phyloP scores from a whole-genome alignment of 2,888 invertebrate genomes.

The Globia sparganii region DNA sequence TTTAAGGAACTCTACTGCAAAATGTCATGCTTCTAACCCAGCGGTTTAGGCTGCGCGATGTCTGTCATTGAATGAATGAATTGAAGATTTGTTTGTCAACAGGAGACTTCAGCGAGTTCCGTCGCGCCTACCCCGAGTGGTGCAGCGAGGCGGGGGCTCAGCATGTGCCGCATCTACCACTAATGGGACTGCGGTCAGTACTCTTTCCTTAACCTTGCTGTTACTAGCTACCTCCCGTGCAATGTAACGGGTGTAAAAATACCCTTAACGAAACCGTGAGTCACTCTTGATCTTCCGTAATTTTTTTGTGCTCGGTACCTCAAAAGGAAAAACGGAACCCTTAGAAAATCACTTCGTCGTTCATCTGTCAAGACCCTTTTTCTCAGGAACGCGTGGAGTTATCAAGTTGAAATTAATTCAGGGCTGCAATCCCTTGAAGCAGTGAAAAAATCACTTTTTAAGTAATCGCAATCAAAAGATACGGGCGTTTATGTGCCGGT shows the following conservation, averaged over 20 bases:
- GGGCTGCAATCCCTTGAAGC: too few relatives aligned
- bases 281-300: not conserved
- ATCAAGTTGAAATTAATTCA: too few relatives aligned
- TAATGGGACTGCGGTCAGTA: slow-evolving; percentile 89
- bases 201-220: not conserved
- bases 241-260: not conserved
- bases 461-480: too few relatives aligned
- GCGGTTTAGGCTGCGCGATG: too few relatives aligned
- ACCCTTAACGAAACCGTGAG: not conserved
- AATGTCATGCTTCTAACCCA: not conserved
- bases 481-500: too few relatives aligned
- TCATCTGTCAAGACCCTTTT: too few relatives aligned
- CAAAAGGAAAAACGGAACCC: too few relatives aligned
- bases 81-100: slow-evolving; percentile 64
- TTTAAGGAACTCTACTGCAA: not conserved
- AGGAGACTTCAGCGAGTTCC: slow-evolving; percentile 97
- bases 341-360: too few relatives aligned
- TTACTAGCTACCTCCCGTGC: not conserved
- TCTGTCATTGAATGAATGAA: not conserved
- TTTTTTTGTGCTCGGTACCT: not conserved
- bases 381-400: too few relatives aligned
- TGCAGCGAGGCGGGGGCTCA: slow-evolving; percentile 95
- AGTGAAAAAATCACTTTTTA: too few relatives aligned
- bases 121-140: slow-evolving; percentile 96
- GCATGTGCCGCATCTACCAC: slow-evolving; percentile 90